Percentiles rank a stretch among this genome's conserved stretches.
These are phyloP conservation scores for Brachionus paranguensis DNA, from an alignment of 1,140 invertebrate species.

Conservation along the genomic window DNA sequence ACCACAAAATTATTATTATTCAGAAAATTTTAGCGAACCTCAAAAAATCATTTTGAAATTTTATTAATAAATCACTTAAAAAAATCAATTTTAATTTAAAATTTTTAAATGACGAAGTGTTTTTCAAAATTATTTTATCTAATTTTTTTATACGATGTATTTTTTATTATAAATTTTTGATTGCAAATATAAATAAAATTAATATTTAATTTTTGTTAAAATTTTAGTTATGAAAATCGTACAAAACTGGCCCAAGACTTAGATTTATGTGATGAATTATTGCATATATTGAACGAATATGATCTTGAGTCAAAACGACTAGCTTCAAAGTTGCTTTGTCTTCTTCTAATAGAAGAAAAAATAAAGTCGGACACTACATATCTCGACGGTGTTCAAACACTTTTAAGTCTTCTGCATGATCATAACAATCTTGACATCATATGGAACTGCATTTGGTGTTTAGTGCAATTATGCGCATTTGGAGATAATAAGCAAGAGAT, in stretches of 20 bases:
- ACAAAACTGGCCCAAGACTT: constrained; percentile 46
- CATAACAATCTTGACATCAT: constrained; percentile 48
- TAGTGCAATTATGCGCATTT: constrained; percentile 53
- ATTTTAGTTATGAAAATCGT: background rate
- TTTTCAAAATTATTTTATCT: too few relatives aligned
- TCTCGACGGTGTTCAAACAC: constrained; percentile 54
- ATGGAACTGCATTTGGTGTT: constrained; percentile 54
- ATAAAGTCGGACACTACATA: constrained; percentile 50
- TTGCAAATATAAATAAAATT: too few relatives aligned
- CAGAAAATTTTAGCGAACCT: too few relatives aligned
- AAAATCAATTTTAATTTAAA: too few relatives aligned
- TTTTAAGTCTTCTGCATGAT: constrained; percentile 51
- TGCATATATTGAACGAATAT: constrained; percentile 51
- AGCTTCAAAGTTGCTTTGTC: constrained; percentile 51
- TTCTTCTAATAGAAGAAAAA: constrained; percentile 49
- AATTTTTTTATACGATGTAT: too few relatives aligned
- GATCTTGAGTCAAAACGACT: constrained; percentile 52
- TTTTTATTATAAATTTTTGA: too few relatives aligned
- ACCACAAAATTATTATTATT: too few relatives aligned
- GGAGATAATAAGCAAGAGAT: constrained; percentile 52
- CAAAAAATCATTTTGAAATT: too few relatives aligned
- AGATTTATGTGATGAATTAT: constrained; percentile 47
- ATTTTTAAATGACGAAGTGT: too few relatives aligned
- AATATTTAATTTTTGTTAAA: background rate
- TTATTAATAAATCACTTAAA: too few relatives aligned